Conservation (phyloP, 2,888 invertebrate species). For the Dryococelus australis region DNA sequence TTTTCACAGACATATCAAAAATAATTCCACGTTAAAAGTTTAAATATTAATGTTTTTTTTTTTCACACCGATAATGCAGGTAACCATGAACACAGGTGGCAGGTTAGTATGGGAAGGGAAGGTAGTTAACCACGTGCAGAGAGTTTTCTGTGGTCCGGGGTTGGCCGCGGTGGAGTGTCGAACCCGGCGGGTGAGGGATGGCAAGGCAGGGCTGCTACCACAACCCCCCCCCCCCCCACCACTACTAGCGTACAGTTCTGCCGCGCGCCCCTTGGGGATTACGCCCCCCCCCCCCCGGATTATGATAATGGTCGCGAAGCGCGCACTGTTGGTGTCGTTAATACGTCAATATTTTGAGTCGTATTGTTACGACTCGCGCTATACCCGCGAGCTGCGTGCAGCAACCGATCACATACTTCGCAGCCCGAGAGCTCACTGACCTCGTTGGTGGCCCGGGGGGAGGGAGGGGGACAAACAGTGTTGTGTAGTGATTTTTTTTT, state of each 20-base stretch:
- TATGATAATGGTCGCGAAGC: slow-evolving; percentile 16
- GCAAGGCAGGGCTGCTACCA: not conserved
- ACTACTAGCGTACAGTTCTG: not conserved
- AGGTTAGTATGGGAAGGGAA: too few species aligned
- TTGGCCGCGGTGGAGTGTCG: not conserved
- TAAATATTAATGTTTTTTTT: too few species aligned
- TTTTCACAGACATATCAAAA: too few species aligned
- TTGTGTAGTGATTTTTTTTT: too few species aligned
- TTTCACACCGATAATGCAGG: too few species aligned
- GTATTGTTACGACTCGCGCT: slow-evolving; percentile 39
- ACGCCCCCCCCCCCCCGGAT: not conserved
- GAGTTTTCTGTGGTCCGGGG: not conserved
- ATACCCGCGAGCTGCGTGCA: not conserved
- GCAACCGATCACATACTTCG: not conserved
- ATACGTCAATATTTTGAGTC: slow-evolving; percentile 46
- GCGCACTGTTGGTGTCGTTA: slow-evolving; percentile 42
- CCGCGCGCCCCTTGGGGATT: not conserved
- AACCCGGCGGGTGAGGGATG: slow-evolving; percentile 17
- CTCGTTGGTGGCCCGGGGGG: too few species aligned
- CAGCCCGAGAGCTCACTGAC: too few species aligned
- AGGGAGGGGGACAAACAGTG: too few species aligned
- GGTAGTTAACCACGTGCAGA: too few species aligned
- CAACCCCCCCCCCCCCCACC: not conserved
- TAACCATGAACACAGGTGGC: too few species aligned
- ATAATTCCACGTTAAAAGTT: too few species aligned